Evolutionary conservation across 2,888 invertebrate species (phyloP).

Genomic region (Magallana nippona): DNA sequence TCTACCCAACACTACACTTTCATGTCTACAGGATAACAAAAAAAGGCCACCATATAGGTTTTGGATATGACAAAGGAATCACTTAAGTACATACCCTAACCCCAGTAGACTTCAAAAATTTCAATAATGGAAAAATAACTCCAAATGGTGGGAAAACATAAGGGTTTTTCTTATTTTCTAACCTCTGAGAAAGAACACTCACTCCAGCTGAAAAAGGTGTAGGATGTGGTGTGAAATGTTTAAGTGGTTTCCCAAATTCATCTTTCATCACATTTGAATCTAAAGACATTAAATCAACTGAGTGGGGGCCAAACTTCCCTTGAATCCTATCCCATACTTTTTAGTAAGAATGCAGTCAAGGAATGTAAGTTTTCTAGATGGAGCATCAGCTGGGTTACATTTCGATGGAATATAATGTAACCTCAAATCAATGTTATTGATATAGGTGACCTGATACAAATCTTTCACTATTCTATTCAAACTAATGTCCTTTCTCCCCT

Average conservation of each 20-base stretch:
- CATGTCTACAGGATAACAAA: conserved; percentile 1
- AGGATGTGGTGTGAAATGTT: conserved; percentile 48
- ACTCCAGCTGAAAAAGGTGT: conserved; percentile 47
- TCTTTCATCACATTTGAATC: conserved; percentile 47
- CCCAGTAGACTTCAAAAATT: conserved; percentile 38
- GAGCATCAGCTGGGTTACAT: background rate
- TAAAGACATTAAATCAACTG: conserved; percentile 45
- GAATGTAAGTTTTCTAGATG: conserved; percentile 25
- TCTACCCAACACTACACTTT: conserved; percentile 4
- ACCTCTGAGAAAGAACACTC: conserved; percentile 45
- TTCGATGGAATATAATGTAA: conserved; percentile 47
- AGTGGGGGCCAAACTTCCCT: conserved; percentile 14
- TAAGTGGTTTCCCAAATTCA: conserved; percentile 4
- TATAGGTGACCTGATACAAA: background rate
- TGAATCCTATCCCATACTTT: conserved; percentile 44
- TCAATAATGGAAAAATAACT: conserved; percentile 46
- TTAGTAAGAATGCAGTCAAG: conserved; percentile 43
- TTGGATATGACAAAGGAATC: conserved; percentile 40
- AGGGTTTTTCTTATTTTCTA: conserved; percentile 44
- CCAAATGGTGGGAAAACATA: conserved; percentile 53
- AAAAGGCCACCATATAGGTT: conserved; percentile 53
- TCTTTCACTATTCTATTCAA: background rate
- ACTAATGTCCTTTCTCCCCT: background rate
- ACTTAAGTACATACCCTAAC: conserved; percentile 43
- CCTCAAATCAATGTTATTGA: conserved; percentile 42